Evolutionary conservation across 2,113 vertebrate species (phyloP).

Genomic region (Baryphthengus martii): DNA sequence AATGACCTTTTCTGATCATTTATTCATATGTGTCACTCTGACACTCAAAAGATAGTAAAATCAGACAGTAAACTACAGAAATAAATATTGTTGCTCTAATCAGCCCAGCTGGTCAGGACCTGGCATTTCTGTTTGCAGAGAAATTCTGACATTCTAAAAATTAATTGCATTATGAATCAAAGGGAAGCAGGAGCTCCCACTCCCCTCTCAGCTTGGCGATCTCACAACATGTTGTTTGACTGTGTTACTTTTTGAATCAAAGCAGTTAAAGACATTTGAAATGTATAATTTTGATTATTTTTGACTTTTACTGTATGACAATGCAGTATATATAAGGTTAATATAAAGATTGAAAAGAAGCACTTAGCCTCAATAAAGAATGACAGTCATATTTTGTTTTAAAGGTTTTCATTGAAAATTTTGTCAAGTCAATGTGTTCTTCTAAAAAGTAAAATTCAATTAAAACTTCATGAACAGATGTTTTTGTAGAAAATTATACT

Average conservation of each 20-base stretch:
- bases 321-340: background rate
- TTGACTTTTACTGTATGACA: background rate
- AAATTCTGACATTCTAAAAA: slow-evolving; percentile 5
- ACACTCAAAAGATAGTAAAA: background rate
- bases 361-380: background rate
- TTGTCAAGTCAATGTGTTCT: background rate
- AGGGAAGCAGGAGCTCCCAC: background rate
- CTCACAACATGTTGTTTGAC: background rate
- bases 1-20: slow-evolving; percentile 13
- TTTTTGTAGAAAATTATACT: background rate
- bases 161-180: background rate
- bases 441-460: background rate
- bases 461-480: background rate
- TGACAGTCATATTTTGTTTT: background rate
- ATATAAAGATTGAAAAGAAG: background rate
- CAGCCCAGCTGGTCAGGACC: background rate
- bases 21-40: background rate
- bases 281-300: background rate
- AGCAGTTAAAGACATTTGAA: background rate
- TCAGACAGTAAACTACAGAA: background rate
- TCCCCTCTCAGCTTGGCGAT: background rate
- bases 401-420: background rate
- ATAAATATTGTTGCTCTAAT: background rate
- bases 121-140: slow-evolving; percentile 2
- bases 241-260: background rate